Conservation (phyloP, 2,797 vertebrate species). For the Schizopygopsis malacanthus region DNA sequence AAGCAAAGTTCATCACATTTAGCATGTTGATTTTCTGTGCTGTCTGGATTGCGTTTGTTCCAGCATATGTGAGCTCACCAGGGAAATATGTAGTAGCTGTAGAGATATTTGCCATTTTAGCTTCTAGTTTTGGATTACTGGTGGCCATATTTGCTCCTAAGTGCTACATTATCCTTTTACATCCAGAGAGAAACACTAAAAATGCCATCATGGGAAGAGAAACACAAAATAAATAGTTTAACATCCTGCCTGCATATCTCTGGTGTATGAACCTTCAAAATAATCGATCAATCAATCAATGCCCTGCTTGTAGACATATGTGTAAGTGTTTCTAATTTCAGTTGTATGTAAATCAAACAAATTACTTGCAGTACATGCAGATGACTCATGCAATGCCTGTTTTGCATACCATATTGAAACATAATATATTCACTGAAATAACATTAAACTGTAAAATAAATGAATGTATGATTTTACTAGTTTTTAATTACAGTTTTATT, state of each 20-base stretch:
- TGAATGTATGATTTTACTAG: neutral
- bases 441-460: neutral
- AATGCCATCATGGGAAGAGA: conserved; percentile 14
- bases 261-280: neutral
- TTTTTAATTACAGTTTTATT: too few relatives aligned
- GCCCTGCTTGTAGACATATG: neutral
- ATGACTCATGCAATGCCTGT: neutral
- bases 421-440: neutral
- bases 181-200: conserved; percentile 18
- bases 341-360: neutral
- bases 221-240: too few relatives aligned
- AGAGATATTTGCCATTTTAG: conserved; percentile 5
- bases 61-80: conserved; percentile 24
- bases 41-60: neutral
- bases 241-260: neutral
- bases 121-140: conserved; percentile 10
- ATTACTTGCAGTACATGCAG: neutral
- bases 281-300: neutral
- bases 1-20: conserved; percentile 10
- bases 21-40: conserved; percentile 4
- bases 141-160: conserved; percentile 2
- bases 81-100: neutral
- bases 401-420: neutral
- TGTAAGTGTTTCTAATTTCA: neutral
- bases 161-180: neutral